Conservation (phyloP, 30 jellyfish, hydroid and myxozoan species). For the Chrysaora quinquecirrha region DNA sequence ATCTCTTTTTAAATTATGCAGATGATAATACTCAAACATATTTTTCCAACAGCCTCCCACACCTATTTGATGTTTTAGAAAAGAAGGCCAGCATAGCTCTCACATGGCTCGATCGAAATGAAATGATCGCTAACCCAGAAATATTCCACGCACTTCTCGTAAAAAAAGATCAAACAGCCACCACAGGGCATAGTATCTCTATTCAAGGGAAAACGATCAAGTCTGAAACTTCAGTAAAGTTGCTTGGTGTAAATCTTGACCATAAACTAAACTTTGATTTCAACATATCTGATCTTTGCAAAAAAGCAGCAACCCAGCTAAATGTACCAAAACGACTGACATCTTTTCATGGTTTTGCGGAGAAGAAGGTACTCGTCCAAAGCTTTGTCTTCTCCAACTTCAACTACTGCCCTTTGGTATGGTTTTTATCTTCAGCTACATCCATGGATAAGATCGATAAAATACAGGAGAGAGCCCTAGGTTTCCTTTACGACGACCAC, state of each 20-base stretch:
- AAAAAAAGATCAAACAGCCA: slow-evolving; percentile 13
- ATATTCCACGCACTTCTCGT: background rate
- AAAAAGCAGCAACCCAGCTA: too few species aligned
- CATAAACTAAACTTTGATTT: too few species aligned
- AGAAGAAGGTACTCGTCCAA: background rate
- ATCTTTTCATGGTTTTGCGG: background rate
- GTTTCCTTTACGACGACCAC: background rate
- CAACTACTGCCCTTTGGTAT: background rate
- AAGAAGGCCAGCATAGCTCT: slow-evolving; percentile 17
- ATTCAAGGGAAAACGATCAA: too few species aligned
- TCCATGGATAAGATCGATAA: background rate
- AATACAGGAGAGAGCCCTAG: background rate
- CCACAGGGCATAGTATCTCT: slow-evolving; percentile 24
- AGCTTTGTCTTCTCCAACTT: background rate
- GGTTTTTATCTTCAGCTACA: background rate
- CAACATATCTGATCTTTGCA: too few species aligned
- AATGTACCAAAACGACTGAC: too few species aligned
- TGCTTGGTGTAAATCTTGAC: too few species aligned
- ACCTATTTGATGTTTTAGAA: background rate
- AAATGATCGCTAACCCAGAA: too few species aligned
- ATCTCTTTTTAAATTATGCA: background rate
- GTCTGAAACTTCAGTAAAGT: too few species aligned
- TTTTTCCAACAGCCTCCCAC: slow-evolving; percentile 1
- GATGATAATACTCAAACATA: background rate
- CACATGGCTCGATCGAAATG: slow-evolving; percentile 33